phyloP scores from a whole-genome alignment of 2,888 invertebrate genomes.

The Drosophila macrothrix region DNA sequence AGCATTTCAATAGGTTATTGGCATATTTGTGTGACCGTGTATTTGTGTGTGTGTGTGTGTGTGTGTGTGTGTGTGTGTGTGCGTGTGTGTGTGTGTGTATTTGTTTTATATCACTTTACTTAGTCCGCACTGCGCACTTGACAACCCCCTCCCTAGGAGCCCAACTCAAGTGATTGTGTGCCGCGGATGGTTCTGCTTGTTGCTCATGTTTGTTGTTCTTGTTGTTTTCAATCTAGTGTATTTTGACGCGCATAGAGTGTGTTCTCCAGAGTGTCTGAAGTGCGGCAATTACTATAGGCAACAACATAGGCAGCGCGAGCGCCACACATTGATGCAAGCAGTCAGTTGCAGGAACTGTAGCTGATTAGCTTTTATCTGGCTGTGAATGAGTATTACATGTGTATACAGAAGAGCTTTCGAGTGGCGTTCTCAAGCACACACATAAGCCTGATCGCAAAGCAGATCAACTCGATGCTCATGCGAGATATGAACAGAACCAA shows the following conservation, averaged over 20 bases:
- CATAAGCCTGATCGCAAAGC: constrained; percentile 7
- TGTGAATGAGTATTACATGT: constrained; percentile 2
- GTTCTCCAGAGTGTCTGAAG: constrained; percentile 55
- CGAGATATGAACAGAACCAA: constrained; percentile 18
- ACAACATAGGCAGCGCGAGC: constrained; percentile 19
- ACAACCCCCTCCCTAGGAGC: constrained; percentile 9
- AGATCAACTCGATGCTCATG: constrained; percentile 9
- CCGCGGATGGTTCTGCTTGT: constrained; percentile 27
- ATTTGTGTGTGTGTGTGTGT: constrained; percentile 18
- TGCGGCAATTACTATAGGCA: constrained; percentile 62
- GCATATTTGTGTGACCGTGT: constrained; percentile 45
- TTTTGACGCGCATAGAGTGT: constrained; percentile 65
- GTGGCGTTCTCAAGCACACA: constrained; percentile 13
- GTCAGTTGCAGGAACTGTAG: constrained; percentile 12
- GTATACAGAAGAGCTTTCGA: background rate
- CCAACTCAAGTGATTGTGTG: constrained; percentile 53
- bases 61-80: constrained; percentile 17
- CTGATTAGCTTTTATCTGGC: constrained; percentile 30
- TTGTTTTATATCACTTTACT: constrained; percentile 61
- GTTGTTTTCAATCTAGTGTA: constrained; percentile 45
- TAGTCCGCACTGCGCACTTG: constrained; percentile 58
- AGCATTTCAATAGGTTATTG: constrained; percentile 66
- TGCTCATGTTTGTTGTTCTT: constrained; percentile 28
- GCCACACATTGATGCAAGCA: constrained; percentile 34
- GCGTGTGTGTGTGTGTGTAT: constrained; percentile 24